phyloP scores from a whole-genome alignment of 2,888 invertebrate genomes.

The Xanthorhoe designata region DNA sequence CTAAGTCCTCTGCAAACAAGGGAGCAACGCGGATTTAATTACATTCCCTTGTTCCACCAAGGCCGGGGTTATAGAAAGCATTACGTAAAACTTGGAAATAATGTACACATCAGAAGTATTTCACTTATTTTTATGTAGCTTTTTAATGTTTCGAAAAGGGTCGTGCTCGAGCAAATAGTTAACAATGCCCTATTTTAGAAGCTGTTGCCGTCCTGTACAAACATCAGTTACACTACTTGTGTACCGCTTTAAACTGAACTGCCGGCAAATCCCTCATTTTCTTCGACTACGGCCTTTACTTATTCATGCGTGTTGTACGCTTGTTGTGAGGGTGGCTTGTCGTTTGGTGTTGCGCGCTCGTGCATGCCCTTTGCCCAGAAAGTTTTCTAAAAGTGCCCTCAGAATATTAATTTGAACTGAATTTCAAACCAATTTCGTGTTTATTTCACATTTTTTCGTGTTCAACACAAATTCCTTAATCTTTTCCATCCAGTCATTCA shows the following conservation, averaged over 20 bases:
- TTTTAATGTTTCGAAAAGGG: constrained; percentile 51
- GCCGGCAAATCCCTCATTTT: constrained; percentile 63
- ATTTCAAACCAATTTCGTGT: constrained; percentile 26
- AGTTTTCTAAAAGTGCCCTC: constrained; percentile 28
- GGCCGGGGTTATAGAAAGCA: constrained; percentile 57
- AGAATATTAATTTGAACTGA: constrained; percentile 31
- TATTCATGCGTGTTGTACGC: constrained; percentile 60
- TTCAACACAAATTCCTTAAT: too few species aligned
- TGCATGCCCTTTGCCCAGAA: constrained; percentile 33
- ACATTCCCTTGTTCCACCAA: constrained; percentile 50
- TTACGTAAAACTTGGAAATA: constrained; percentile 37
- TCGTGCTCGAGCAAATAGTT: constrained; percentile 48
- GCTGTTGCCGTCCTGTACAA: constrained; percentile 53
- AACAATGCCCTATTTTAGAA: constrained; percentile 47
- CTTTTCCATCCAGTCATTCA: too few species aligned
- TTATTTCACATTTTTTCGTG: constrained; percentile 9
- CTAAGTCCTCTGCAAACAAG: constrained; percentile 67
- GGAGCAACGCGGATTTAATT: constrained; percentile 63
- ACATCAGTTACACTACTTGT: constrained; percentile 48
- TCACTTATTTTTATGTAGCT: constrained; percentile 48
- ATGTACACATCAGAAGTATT: constrained; percentile 33
- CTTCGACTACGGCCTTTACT: constrained; percentile 63
- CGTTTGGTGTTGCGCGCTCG: constrained; percentile 35
- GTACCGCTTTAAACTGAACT: constrained; percentile 62
- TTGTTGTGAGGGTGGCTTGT: constrained; percentile 54